Base-by-base conservation (phyloP, 2,797 vertebrate genomes). In the Gouania willdenowi region DNA sequence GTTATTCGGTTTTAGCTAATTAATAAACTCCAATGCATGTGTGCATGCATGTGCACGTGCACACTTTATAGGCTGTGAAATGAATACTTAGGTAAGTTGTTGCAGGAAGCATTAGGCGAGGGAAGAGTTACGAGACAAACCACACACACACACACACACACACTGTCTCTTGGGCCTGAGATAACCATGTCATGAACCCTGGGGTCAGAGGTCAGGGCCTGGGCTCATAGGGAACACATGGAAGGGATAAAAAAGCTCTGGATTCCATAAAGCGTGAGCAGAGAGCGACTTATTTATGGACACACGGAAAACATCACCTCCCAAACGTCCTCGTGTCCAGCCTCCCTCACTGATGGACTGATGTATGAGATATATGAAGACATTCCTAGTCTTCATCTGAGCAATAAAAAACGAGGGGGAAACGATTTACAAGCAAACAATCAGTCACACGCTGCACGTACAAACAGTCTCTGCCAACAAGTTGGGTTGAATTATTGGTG, bases 211-310 rank as follows among this genome's bases (percentile, higher is more conserved):
- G 71, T 81, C 66, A 66, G 61, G 57, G 71, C 57, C 71, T 66
- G 42, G 62, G 70, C 70, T 84, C 76, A 75, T 56, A 66, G 53
- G 62, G 72, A 87, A 88, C 87, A 87, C 84, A 88, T 87, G 84
- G 87, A 81, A 79, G 66, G 81, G 78, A 87, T 87, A 86, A 85
- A 79, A 62, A 76, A 56, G 44, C 67, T 86, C 84, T 87, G 86
- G 81, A 82, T 87, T 86, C 73, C 75, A 85, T 87, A 86, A 88
- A 86, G 75, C 45, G 26, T 27, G 54, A 81, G 70, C 64, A 40
- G 46, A 51, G 53, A 58, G 8, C 8, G 65, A 78, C 56, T 82
- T 81, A 81, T 82, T 86, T 83, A 86, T 69, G 77, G 66, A 43
- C 41, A 55, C 49, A 43, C 19, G 44, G 77, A 81, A 81, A 77